Conservation (phyloP, 2,888 invertebrate species). For the Phyto melanocephala region DNA sequence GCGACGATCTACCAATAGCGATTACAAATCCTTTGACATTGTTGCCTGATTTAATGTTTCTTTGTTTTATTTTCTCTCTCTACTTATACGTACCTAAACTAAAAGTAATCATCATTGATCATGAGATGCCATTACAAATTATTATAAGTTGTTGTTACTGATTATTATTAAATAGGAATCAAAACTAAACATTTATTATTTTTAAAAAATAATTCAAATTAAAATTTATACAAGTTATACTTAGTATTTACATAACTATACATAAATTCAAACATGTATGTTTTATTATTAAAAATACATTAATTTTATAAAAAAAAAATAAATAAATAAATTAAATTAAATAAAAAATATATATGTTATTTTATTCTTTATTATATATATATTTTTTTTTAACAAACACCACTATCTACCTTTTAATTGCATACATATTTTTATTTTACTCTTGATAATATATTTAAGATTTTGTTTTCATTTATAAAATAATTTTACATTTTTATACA, state of each 20-base stretch:
- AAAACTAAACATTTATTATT: conserved; percentile 11
- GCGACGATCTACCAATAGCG: neutral
- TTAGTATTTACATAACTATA: no score
- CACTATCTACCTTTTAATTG: neutral
- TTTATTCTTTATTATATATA: conserved; percentile 7
- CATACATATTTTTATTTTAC: conserved; percentile 8
- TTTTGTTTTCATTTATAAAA: conserved; percentile 15
- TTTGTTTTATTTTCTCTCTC: neutral
- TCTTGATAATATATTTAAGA: conserved; percentile 5
- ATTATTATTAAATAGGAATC: conserved; percentile 10
- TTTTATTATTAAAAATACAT: no score
- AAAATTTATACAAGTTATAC: no score
- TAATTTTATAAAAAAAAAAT: no score
- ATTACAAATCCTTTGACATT: neutral
- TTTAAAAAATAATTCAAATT: no score
- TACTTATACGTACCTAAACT: conserved; percentile 45
- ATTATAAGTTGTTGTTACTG: conserved; percentile 50
- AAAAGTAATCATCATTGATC: conserved; percentile 37
- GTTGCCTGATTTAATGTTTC: neutral
- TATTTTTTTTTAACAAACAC: neutral
- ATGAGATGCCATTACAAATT: conserved; percentile 41
- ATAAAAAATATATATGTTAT: no score
- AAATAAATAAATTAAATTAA: no score
- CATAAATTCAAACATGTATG: no score
- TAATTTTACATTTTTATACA: no score